Base-by-base conservation (phyloP, 2,113 vertebrate species). In the Scomber colias region DNA sequence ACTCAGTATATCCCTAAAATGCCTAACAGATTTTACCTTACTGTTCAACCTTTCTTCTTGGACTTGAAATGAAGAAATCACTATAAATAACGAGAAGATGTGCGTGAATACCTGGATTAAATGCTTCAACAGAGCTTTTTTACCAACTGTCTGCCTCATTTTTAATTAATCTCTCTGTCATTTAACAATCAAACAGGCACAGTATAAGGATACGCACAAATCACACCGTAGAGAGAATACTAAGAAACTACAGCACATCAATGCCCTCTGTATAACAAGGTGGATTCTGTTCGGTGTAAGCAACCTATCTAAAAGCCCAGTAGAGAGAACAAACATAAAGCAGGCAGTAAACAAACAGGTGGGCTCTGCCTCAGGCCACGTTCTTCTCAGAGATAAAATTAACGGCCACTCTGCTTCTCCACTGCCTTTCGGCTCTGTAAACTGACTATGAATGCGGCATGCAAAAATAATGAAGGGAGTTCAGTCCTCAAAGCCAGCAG, bases 381-480 rank as follows among this genome's bases (percentile, higher is more conserved):
- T 54, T 89, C 79, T 71, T 85, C 72, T 79, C 82, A 68, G 67
- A 84, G 79, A 90, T 86, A 82, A 85, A 87, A 77, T 77, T 87
- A 83, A 83, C 66, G 30, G 64, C 66, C 82, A 57, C 69, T 81
- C 73, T 76, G 77, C 62, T 77, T 62, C 75, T 59, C 48, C 57
- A 24, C 71, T 68, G 74, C 75, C 66, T 75, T 71, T 61, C 15
- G n/a, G 71, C 83, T 88, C 64, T 49, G 75, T 76, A 74, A 81
- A 85, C 82, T 4, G 50, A 83, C 77, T 82, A 79, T 40, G 8
- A 89, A 71, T 67, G 77, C 62, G 2, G 35, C 84, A 73, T 81
- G 75, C 63, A 68, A 82, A 88, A 89, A 90, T 83, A 88, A 88
- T 75, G 54, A 88, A 87, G 67, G 59, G 73, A 89, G 71, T 88